Evolutionary conservation across 2,888 invertebrate genomes (phyloP).

Genomic region (Perithous albicinctus): DNA sequence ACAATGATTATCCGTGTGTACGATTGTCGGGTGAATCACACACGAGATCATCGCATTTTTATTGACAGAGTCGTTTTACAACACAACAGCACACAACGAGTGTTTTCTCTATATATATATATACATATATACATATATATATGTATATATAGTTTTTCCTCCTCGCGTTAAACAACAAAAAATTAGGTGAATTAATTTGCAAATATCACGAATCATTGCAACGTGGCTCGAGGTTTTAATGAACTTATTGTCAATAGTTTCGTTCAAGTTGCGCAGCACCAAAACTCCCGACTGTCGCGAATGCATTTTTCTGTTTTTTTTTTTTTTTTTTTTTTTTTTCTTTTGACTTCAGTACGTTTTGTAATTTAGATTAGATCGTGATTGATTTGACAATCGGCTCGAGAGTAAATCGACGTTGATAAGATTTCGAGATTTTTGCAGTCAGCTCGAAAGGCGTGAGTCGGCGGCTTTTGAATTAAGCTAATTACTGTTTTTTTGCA

Average conservation of each 20-base stretch:
- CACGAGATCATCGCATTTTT: background rate
- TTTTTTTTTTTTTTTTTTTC: too few species aligned
- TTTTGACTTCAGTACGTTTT: background rate
- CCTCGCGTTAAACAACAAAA: too few species aligned
- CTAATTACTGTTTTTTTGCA: background rate
- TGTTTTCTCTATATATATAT: too few species aligned
- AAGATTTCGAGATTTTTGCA: too few species aligned
- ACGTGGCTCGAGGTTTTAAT: background rate
- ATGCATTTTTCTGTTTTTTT: too few species aligned
- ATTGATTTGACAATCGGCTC: background rate
- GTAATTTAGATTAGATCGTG: constrained; percentile 14
- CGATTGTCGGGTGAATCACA: background rate
- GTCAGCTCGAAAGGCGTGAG: too few species aligned
- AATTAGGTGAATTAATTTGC: background rate
- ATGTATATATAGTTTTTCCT: too few species aligned
- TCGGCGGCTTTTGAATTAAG: background rate
- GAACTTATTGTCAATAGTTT: too few species aligned
- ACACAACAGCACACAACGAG: too few species aligned
- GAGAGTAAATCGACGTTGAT: background rate
- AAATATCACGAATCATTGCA: background rate
- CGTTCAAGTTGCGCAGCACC: too few species aligned
- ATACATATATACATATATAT: too few species aligned
- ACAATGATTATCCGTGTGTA: background rate
- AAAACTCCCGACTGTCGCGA: too few species aligned
- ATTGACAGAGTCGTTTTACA: background rate